A percentile compares a stretch with the other conserved stretches of the same genome.
These are phyloP conservation scores for Nesospiza acunhae DNA, from an alignment of 2,113 vertebrate species.

Conservation along the genomic window DNA sequence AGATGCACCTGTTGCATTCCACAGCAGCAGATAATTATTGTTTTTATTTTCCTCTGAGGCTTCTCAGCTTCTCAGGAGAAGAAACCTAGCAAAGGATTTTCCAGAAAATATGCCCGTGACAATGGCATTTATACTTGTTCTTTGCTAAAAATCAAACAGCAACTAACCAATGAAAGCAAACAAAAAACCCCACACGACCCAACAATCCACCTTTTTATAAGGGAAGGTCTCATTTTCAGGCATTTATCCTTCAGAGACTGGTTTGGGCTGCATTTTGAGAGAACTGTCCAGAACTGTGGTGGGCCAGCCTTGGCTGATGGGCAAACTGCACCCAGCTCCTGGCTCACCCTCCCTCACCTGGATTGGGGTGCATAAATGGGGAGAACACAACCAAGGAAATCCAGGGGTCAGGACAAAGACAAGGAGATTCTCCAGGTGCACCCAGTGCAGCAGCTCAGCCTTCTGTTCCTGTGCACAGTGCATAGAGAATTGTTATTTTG, in stretches of 20 bases:
- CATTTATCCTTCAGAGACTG: not conserved
- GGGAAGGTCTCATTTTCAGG: not conserved
- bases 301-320: not conserved
- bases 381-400: not conserved
- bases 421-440: not conserved
- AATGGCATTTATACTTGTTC: not conserved
- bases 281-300: not conserved
- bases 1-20: too few species aligned
- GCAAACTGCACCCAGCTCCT: not conserved
- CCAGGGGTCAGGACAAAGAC: not conserved
- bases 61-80: too few species aligned
- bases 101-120: too few species aligned
- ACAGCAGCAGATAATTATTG: too few species aligned
- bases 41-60: too few species aligned
- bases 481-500: conserved; percentile 21
- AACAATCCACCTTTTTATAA: not conserved
- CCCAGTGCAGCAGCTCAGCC: not conserved
- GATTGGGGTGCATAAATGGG: not conserved
- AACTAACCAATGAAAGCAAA: not conserved
- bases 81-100: too few species aligned
- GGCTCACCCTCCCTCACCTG: not conserved
- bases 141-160: not conserved
- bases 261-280: not conserved
- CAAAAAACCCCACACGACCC: rapidly evolving
- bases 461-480: not conserved